Percentiles rank a stretch among this genome's conserved stretches.
These are phyloP conservation scores for Spermophilus dauricus DNA, from an alignment of 2,113 vertebrate genomes.

Conservation along the genomic window DNA sequence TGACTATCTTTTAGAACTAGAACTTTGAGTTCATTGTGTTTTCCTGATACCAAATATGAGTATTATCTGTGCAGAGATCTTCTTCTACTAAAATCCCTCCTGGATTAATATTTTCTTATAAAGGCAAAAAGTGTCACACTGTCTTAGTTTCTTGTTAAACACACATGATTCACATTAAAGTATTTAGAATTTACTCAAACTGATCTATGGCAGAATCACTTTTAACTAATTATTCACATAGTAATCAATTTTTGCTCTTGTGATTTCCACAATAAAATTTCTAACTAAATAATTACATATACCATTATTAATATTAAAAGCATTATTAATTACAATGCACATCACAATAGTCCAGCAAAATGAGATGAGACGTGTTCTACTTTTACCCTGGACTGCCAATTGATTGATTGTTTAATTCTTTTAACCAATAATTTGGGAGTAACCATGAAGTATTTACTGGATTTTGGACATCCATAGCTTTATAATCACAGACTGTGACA, in stretches of 20 bases:
- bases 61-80: not conserved
- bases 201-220: slow-evolving; percentile 12
- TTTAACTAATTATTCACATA: not conserved
- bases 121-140: not conserved
- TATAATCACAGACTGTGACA: not conserved
- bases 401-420: slow-evolving; percentile 33
- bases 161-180: not conserved
- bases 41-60: not conserved
- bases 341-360: not conserved
- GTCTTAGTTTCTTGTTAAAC: not conserved
- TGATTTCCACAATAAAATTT: slow-evolving; percentile 1
- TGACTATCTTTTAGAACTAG: not conserved
- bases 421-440: slow-evolving; percentile 19
- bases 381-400: not conserved
- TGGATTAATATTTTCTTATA: not conserved
- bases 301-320: not conserved
- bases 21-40: not conserved
- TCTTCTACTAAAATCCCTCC: not conserved
- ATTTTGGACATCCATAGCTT: not conserved
- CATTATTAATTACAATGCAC: not conserved
- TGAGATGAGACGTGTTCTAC: not conserved
- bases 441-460: not conserved
- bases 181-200: not conserved
- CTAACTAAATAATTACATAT: not conserved
- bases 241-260: not conserved